These are phyloP conservation scores for Xyrauchen texanus DNA, from an alignment of 2,113 vertebrate genomes.

Conservation along the genomic window DNA sequence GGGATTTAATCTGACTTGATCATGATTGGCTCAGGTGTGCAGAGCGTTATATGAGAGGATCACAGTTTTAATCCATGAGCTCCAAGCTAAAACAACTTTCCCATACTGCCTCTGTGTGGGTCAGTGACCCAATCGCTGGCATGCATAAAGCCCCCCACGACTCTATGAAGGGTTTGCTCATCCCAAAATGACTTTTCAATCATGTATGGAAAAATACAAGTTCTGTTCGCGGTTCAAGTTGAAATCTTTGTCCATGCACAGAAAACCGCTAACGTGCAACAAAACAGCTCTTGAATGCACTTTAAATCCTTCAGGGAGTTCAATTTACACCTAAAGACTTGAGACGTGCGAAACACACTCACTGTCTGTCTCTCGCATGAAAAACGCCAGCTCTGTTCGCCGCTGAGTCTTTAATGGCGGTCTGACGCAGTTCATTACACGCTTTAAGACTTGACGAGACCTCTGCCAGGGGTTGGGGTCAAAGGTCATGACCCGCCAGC, in stretches of 20 bases:
- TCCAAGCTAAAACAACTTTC: constrained; percentile 64
- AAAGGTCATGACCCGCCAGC: constrained; percentile 63
- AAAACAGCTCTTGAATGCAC: constrained; percentile 36
- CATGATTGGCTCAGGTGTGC: not conserved
- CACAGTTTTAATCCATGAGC: constrained; percentile 43
- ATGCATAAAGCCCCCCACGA: not conserved
- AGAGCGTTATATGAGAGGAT: not conserved
- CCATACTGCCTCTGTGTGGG: constrained; percentile 52
- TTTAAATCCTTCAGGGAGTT: constrained; percentile 37
- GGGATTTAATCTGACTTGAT: no score
- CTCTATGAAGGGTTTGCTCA: no score
- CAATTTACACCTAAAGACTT: constrained; percentile 56
- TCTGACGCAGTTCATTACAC: constrained; percentile 76
- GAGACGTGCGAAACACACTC: no score
- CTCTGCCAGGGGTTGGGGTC: constrained; percentile 58
- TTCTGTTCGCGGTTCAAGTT: no score
- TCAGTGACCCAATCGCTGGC: constrained; percentile 51
- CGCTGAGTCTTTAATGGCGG: constrained; percentile 51
- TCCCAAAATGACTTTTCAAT: no score
- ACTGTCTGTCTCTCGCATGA: no score
- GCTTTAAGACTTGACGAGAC: constrained; percentile 64
- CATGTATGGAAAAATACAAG: no score
- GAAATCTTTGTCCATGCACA: no score
- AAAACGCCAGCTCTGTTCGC: not conserved
- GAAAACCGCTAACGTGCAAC: no score